phyloP scores from a whole-genome alignment of 2,113 vertebrate genomes.

The Oreochromis aureus region DNA sequence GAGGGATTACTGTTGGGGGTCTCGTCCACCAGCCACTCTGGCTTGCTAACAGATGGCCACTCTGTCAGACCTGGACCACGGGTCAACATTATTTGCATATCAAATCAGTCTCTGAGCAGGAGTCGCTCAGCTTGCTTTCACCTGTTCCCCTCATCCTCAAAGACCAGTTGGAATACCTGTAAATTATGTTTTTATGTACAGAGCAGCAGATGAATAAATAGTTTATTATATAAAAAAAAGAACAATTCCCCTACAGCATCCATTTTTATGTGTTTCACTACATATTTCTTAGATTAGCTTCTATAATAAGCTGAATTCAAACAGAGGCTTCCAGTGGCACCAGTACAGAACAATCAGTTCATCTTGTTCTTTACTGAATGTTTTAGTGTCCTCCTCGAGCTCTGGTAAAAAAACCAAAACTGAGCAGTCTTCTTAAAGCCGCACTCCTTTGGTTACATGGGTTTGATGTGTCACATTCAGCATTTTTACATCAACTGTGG shows the following conservation, averaged over 20 bases:
- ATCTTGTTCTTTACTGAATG: neutral
- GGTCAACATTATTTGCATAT: constrained; percentile 62
- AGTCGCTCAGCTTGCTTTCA: constrained; percentile 25
- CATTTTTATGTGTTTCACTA: neutral
- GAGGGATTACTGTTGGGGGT: constrained; percentile 23
- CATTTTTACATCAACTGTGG: neutral
- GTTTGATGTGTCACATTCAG: neutral
- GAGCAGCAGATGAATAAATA: neutral
- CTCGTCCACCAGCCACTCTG: constrained; percentile 20
- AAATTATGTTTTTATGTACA: neutral
- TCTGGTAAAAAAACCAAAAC: neutral
- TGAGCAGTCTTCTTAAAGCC: neutral
- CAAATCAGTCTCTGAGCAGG: constrained; percentile 37
- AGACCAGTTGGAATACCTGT: neutral
- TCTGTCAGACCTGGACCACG: constrained; percentile 40
- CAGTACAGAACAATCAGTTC: neutral
- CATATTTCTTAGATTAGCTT: neutral
- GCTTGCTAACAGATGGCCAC: constrained; percentile 59
- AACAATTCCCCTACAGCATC: neutral
- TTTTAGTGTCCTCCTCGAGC: neutral
- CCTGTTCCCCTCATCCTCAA: constrained; percentile 10
- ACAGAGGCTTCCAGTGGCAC: neutral
- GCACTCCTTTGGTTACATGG: neutral
- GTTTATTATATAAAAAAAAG: neutral
- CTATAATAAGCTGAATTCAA: neutral